These are phyloP conservation scores for Thymallus thymallus DNA, from an alignment of 2,113 vertebrate genomes.

Conservation along the genomic window DNA sequence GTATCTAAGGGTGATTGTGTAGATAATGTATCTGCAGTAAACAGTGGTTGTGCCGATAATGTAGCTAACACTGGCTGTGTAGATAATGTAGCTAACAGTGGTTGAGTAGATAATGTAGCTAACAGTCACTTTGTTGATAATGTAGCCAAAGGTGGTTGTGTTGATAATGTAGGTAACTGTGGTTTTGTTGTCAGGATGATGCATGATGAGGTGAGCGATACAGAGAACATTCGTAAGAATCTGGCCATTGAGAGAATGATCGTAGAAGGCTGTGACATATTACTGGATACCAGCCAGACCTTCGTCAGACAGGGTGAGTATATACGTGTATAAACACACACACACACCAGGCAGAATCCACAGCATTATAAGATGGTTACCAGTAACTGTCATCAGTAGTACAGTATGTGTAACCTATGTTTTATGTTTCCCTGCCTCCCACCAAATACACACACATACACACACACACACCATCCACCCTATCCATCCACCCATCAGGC, in stretches of 20 bases:
- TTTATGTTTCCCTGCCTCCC: not conserved
- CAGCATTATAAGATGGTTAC: too few relatives aligned
- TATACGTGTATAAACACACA: not conserved
- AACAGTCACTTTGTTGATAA: not conserved
- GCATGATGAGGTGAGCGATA: slow-evolving; percentile 98
- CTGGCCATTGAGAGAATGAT: slow-evolving; percentile 97
- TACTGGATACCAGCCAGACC: slow-evolving; percentile 94
- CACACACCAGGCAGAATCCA: not conserved
- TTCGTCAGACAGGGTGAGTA: slow-evolving; percentile 93
- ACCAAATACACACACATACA: not conserved
- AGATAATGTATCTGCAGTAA: not conserved
- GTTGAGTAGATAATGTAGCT: too few relatives aligned
- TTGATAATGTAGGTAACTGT: not conserved
- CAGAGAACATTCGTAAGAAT: slow-evolving; percentile 97
- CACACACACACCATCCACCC: slow-evolving; percentile 8
- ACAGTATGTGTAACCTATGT: not conserved
- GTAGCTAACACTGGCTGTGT: too few relatives aligned
- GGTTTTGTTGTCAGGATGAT: slow-evolving; percentile 80
- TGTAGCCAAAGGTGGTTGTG: not conserved
- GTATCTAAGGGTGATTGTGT: not conserved
- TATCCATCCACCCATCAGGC: slow-evolving; percentile 67
- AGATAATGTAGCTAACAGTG: too few relatives aligned
- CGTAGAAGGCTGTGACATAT: slow-evolving; percentile 92
- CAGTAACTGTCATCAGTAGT: not conserved
- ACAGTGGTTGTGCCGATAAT: too few relatives aligned